Conservation (phyloP, 2,888 invertebrate species). For the Rhagium mordax region DNA sequence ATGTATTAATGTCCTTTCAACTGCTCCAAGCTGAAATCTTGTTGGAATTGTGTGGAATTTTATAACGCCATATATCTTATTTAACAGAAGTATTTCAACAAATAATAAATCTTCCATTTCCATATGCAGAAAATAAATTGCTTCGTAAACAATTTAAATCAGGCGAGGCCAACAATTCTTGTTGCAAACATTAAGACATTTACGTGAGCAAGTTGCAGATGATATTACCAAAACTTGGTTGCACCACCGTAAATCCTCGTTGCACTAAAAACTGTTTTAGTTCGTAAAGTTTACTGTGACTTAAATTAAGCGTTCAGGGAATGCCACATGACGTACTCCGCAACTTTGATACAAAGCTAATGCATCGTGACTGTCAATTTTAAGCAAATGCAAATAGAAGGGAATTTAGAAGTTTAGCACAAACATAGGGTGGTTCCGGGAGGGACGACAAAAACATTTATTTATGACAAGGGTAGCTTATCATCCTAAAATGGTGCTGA, state of each 20-base stretch:
- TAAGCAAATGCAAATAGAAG: conserved; percentile 33
- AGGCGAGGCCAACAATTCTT: neutral
- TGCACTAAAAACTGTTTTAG: conserved; percentile 25
- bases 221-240: neutral
- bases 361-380: conserved; percentile 38
- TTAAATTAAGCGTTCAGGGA: conserved; percentile 31
- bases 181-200: neutral
- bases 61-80: no score
- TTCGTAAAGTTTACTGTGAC: conserved; percentile 13
- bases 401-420: conserved; percentile 38
- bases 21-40: no score
- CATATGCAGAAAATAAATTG: neutral
- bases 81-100: no score
- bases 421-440: conserved; percentile 41
- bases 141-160: conserved; percentile 2
- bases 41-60: no score
- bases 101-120: no score
- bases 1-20: no score
- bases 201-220: neutral
- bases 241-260: neutral
- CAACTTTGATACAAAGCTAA: conserved; percentile 30
- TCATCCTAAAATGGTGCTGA: conserved; percentile 30
- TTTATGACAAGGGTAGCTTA: conserved; percentile 41
- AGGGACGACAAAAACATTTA: conserved; percentile 45
- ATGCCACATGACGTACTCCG: conserved; percentile 21